phyloP scores from a whole-genome alignment of 2,888 invertebrate genomes.

The Sphinx pinastri region DNA sequence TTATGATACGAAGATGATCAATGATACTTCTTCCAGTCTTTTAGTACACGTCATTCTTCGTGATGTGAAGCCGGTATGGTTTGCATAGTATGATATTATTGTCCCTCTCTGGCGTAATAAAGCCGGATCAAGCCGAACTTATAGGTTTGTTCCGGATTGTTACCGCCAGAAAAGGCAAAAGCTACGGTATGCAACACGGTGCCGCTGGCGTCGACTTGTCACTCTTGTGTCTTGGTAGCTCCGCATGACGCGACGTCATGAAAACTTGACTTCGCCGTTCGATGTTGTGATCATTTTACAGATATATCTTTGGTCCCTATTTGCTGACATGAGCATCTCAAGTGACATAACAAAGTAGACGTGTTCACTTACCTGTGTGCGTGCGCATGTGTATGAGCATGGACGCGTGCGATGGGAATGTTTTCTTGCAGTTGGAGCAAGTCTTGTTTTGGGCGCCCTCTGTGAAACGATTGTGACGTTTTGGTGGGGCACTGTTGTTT shows the following conservation, averaged over 20 bases:
- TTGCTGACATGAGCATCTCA: neutral
- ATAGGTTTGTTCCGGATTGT: conserved; percentile 1
- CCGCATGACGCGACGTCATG: neutral
- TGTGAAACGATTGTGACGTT: conserved; percentile 85
- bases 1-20: neutral
- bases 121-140: conserved; percentile 1
- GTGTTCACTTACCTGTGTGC: conserved; percentile 84
- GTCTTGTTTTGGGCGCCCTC: conserved; percentile 84
- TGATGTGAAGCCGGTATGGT: neutral
- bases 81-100: neutral
- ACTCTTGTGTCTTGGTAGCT: neutral
- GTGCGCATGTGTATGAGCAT: conserved; percentile 91
- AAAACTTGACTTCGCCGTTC: too few relatives aligned
- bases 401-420: conserved; percentile 90
- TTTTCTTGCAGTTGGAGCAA: conserved; percentile 88
- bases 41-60: neutral
- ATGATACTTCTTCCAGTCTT: neutral
- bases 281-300: neutral
- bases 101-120: conserved; percentile 6
- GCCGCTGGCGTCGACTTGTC: neutral
- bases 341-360: neutral
- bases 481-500: conserved; percentile 88
- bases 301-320: neutral
- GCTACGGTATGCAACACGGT: neutral
- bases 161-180: neutral